phyloP scores from a whole-genome alignment of 2,888 invertebrate species.

The Listrodromus nycthemerus region DNA sequence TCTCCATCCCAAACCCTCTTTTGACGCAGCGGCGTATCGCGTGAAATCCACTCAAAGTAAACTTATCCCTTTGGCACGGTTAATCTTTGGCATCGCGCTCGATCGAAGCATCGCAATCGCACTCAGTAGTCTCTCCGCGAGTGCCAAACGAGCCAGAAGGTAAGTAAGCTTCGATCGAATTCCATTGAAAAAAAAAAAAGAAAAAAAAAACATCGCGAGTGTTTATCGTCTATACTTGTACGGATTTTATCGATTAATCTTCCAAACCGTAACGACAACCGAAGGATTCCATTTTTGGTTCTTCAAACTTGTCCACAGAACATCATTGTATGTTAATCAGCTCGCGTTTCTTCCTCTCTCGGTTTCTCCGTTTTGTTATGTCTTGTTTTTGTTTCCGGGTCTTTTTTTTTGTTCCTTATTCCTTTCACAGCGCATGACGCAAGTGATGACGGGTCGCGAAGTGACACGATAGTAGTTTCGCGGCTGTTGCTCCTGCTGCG shows the following conservation, averaged over 20 bases:
- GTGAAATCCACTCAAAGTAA: slow-evolving; percentile 78
- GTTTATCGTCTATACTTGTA: slow-evolving; percentile 14
- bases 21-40: slow-evolving; percentile 37
- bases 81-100: slow-evolving; percentile 72
- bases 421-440: slow-evolving; percentile 62
- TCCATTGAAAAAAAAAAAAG: slow-evolving; percentile 57
- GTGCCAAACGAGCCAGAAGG: slow-evolving; percentile 71
- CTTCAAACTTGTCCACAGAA: slow-evolving; percentile 9
- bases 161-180: slow-evolving; percentile 75
- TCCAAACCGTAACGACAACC: slow-evolving; percentile 14
- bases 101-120: slow-evolving; percentile 61
- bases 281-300: background rate
- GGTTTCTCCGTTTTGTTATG: slow-evolving; percentile 13
- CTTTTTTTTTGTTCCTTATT: slow-evolving; percentile 11
- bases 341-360: slow-evolving; percentile 37
- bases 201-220: slow-evolving; percentile 30
- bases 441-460: slow-evolving; percentile 74
- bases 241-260: background rate
- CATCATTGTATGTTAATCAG: slow-evolving; percentile 61
- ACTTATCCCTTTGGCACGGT: slow-evolving; percentile 80
- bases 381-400: slow-evolving; percentile 10
- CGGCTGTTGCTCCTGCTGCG: slow-evolving; percentile 65
- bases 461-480: slow-evolving; percentile 77
- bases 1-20: slow-evolving; percentile 13
- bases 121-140: slow-evolving; percentile 60